Evolutionary conservation across 2,113 vertebrate species (phyloP).

Genomic region (Hassar affinis): DNA sequence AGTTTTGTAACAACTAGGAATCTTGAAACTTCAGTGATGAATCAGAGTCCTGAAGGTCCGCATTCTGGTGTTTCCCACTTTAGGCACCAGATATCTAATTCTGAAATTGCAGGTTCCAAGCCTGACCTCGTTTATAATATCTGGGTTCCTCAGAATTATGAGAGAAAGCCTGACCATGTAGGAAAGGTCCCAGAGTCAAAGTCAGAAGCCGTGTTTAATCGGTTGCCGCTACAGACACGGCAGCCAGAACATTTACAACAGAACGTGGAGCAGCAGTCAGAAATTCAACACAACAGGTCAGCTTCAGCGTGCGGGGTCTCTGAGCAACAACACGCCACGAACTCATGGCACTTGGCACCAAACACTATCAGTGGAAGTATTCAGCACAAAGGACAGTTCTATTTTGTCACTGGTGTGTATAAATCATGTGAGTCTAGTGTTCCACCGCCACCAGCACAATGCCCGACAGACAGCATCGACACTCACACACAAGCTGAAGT

Average conservation of each 20-base stretch:
- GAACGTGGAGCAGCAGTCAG: constrained; percentile 44
- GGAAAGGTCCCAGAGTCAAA: constrained; percentile 58
- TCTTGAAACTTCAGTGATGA: constrained; percentile 59
- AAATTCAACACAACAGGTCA: constrained; percentile 57
- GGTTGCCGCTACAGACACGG: constrained; percentile 59
- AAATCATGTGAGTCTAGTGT: constrained; percentile 51
- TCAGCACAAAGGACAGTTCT: constrained; percentile 76
- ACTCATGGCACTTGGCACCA: constrained; percentile 48
- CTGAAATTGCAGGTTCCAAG: constrained; percentile 6
- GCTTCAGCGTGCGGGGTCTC: constrained; percentile 59
- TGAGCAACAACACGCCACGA: constrained; percentile 54
- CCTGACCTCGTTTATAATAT: constrained; percentile 53
- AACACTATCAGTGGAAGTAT: constrained; percentile 67
- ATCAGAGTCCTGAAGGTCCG: constrained; percentile 16
- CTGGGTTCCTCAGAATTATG: constrained; percentile 51
- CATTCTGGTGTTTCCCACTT: neutral
- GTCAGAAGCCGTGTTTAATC: constrained; percentile 54
- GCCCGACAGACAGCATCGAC: constrained; percentile 33
- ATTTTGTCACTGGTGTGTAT: constrained; percentile 74
- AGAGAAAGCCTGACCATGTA: constrained; percentile 49
- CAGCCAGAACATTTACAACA: constrained; percentile 63
- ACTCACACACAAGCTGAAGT: constrained; percentile 18
- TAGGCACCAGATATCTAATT: constrained; percentile 37
- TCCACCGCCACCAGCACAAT: constrained; percentile 44
- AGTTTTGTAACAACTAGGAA: constrained; percentile 66